Evolutionary conservation across 2,888 invertebrate genomes (phyloP).

Genomic region (Phytoseiulus persimilis): DNA sequence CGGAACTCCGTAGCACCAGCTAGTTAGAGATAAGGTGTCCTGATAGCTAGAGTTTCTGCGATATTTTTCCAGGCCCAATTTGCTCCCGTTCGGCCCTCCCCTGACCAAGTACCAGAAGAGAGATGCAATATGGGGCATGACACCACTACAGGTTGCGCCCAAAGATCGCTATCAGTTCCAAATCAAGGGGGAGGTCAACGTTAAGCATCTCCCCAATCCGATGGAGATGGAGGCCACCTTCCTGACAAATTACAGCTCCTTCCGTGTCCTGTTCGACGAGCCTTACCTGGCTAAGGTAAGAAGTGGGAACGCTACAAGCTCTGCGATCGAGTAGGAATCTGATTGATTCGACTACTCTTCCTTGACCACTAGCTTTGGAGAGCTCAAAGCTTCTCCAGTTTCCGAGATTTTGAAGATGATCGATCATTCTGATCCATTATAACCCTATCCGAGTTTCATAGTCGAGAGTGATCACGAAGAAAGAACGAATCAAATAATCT

Average conservation of each 20-base stretch:
- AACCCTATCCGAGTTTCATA: too few relatives aligned
- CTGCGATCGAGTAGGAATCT: too few relatives aligned
- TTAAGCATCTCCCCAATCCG: background rate
- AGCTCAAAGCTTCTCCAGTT: too few relatives aligned
- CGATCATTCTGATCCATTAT: background rate
- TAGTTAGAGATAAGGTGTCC: too few relatives aligned
- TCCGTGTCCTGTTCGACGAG: slow-evolving; percentile 21
- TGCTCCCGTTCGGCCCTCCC: slow-evolving; percentile 23
- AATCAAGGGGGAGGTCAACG: slow-evolving; percentile 21
- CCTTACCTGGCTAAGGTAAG: slow-evolving; percentile 30
- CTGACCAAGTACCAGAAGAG: background rate
- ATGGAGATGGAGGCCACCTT: slow-evolving; percentile 20
- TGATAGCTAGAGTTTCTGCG: too few relatives aligned
- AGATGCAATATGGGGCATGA: slow-evolving; percentile 30
- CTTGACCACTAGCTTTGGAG: too few relatives aligned
- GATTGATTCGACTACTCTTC: too few relatives aligned
- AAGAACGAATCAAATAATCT: background rate
- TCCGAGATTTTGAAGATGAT: too few relatives aligned
- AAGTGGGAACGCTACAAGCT: too few relatives aligned
- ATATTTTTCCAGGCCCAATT: background rate
- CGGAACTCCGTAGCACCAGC: too few relatives aligned
- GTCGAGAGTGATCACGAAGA: too few relatives aligned
- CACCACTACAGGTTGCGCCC: slow-evolving; percentile 10
- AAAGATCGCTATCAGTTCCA: slow-evolving; percentile 24
- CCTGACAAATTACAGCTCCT: slow-evolving; percentile 25